Base-by-base conservation (phyloP, 2,888 invertebrate genomes). In the Lasioglossum pauxillum region DNA sequence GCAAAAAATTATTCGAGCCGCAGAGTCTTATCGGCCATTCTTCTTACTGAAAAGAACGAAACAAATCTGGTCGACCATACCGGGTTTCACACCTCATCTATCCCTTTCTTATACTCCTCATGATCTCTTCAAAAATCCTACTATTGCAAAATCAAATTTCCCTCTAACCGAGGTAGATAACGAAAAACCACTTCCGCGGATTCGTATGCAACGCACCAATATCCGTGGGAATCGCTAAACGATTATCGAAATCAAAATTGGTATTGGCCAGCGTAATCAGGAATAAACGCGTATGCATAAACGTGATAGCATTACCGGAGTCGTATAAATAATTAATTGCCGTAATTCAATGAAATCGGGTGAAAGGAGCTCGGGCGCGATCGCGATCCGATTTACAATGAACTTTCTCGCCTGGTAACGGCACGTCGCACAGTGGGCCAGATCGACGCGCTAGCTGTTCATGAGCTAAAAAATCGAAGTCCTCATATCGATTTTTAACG, bases 361-460 rank as follows among this genome's bases (percentile, higher is more conserved):
- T 23, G 44, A 31, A 60, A 60, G 35, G 31, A 76, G 44, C 3
- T 3, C 53, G 23, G 23, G 23, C n/a, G n/a, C 53, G 53, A 53
- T 31, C 44, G 44, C 67, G 19, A 64, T 64, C 41, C 76, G 76
- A 76, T 76, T 64, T 44, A 41, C 44, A 27, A 44, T 64, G 64
- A 12, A 76, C 64, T 64, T 64, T 67, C 64, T 53, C 53, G 53
- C 23, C 44, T 23, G 35, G 23, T 16, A 67, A 35, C 67, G 19
- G 35, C 67, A 23, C 27, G 35, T 69, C n/a, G n/a, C n/a, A n/a
- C n/a, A n/a, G n/a, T n/a, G n/a, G n/a, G n/a, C n/a, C n/a, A n/a
- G n/a, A n/a, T n/a, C n/a, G n/a, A n/a, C n/a, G n/a, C n/a, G n/a
- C n/a, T n/a, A n/a, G n/a, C n/a, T n/a, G n/a, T n/a, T n/a, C n/a